Conservation (phyloP, 2,797 vertebrate species). For the Oreonectes daqikongensis region DNA sequence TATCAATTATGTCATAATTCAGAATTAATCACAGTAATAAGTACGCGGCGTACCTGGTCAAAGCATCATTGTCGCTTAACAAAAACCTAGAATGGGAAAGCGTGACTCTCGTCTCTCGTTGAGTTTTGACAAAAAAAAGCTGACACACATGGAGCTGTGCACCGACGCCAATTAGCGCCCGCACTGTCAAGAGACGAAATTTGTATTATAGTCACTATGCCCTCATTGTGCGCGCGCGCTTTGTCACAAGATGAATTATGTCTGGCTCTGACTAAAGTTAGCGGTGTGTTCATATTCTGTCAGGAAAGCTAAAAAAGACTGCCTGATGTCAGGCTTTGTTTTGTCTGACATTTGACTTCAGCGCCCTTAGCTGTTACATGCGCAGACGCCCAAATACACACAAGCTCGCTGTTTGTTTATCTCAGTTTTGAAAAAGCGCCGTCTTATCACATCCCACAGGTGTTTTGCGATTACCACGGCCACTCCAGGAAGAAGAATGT, state of each 20-base stretch:
- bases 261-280: constrained; percentile 9
- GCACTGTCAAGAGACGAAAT: constrained; percentile 27
- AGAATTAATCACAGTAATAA: constrained; percentile 55
- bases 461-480: constrained; percentile 95
- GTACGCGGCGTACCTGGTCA: constrained; percentile 49
- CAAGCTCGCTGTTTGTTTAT: constrained; percentile 8
- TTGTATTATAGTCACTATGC: constrained; percentile 13
- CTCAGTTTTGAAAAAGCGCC: not conserved
- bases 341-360: not conserved
- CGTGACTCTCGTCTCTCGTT: constrained; percentile 34
- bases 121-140: constrained; percentile 40
- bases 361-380: not conserved
- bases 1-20: constrained; percentile 54
- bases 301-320: constrained; percentile 2
- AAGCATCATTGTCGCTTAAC: constrained; percentile 19
- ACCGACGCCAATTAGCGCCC: constrained; percentile 40
- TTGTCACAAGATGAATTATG: constrained; percentile 41
- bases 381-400: not conserved
- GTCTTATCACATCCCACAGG: constrained; percentile 68
- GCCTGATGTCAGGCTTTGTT: constrained; percentile 5
- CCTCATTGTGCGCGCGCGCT: not conserved
- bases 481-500: constrained; percentile 94
- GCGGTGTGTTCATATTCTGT: not conserved
- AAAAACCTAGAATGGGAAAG: constrained; percentile 40
- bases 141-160: constrained; percentile 5